Conservation (phyloP, 2,113 vertebrate species). For the Tachuris rubrigastra region DNA sequence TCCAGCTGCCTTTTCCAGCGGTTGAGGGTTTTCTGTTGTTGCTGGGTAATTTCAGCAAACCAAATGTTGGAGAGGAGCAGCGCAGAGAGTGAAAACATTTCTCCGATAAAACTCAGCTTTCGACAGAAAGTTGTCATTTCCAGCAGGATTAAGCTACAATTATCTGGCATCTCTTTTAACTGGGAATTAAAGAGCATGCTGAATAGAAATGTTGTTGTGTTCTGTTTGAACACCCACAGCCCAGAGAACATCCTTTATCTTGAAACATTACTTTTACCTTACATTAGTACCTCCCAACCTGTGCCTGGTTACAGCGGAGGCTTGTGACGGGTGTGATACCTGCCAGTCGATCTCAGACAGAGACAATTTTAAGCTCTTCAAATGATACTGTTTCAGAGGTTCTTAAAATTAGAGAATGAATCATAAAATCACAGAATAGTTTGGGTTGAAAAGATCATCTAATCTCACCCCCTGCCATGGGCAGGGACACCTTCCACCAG, state of each 20-base stretch:
- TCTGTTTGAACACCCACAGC: constrained; percentile 54
- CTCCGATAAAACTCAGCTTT: neutral
- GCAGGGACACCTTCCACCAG: too few species aligned
- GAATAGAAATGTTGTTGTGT: constrained; percentile 29
- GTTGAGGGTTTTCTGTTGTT: neutral
- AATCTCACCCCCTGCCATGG: neutral
- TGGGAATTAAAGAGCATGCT: neutral
- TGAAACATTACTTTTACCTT: neutral
- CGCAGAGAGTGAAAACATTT: constrained; percentile 17
- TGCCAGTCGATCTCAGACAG: constrained; percentile 24
- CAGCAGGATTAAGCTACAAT: constrained; percentile 26
- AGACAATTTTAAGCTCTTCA: constrained; percentile 24
- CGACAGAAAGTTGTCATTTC: constrained; percentile 25
- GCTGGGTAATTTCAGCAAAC: constrained; percentile 13
- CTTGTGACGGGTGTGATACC: neutral
- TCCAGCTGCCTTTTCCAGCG: constrained; percentile 12
- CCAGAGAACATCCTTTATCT: constrained; percentile 18
- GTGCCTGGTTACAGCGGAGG: neutral
- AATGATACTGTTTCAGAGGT: neutral
- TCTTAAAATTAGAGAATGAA: neutral
- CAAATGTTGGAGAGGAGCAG: constrained; percentile 24
- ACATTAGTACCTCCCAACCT: neutral
- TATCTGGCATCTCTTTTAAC: neutral
- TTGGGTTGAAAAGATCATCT: neutral
- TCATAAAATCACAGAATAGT: neutral